Base-by-base conservation (phyloP, 2,797 vertebrate genomes). In the Dendrocincla fuliginosa region DNA sequence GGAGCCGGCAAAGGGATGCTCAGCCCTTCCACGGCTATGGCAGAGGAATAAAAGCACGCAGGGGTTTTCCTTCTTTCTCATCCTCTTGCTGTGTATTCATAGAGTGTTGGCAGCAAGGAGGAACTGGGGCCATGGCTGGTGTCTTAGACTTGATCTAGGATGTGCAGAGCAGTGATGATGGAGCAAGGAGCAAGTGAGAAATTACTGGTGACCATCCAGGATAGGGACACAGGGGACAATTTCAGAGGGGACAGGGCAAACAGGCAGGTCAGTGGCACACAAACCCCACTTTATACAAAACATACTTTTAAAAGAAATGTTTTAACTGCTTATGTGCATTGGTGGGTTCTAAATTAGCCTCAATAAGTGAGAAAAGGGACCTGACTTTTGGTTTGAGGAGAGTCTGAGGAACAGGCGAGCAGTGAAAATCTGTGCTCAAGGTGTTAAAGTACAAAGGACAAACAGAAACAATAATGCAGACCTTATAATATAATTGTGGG, bases 251-350 rank as follows among this genome's bases (percentile, higher is more conserved):
- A 76, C 16, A 23, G 28, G 42, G 37, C 12, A 73, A 87, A 46
- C 32, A 47, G 42, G 9, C 11, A 64, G 56, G 27, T 44, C 30
- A 32, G 22, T 35, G 56, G 59, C 39, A 71, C 9, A 25, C 6
- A 25, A 63, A 55, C 13, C 15, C 16, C 41, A 5, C 5, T 71
- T 78, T 42, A 33, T 33, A 16, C 33, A 57, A 71, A 56, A 1
- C 11, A 12, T 10, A 5, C 11, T 41, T 41, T 71, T 25, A 70
- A 75, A 81, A 74, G 8, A 81, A 80, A 24, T 35, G 14, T 30
- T 44, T 69, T 13, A 84, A 68, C 35, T 52, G 28, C 24, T 37
- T 1, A 0, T 23, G 28, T 59, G 37, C 2, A 0, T 52, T 74
- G 32, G 47, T 49, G 42, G 8, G 24, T 87, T 78, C 28, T 65